Conservation (phyloP, 1,140 invertebrate species). For the Pectinophora gossypiella region DNA sequence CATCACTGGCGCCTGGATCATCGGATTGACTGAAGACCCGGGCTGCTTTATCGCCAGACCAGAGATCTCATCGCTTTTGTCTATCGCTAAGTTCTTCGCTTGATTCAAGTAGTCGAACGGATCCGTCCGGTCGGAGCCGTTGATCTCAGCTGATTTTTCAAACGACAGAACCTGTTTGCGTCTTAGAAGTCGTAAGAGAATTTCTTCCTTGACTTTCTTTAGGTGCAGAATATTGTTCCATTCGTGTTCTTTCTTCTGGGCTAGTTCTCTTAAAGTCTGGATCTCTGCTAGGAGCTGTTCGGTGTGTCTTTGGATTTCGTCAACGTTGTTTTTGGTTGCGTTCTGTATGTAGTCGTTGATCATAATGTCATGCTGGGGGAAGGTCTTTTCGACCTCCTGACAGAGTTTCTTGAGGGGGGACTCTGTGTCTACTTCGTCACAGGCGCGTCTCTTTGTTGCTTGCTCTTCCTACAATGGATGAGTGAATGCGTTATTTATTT, state of each 20-base stretch:
- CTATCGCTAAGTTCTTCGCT: constrained; percentile 61
- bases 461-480: constrained; percentile 54
- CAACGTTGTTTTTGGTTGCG: constrained; percentile 73
- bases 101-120: constrained; percentile 61
- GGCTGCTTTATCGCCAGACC: constrained; percentile 59
- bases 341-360: constrained; percentile 78
- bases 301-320: constrained; percentile 77
- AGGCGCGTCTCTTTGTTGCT: constrained; percentile 42
- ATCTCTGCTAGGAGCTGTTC: constrained; percentile 79
- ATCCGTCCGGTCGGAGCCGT: constrained; percentile 52
- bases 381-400: constrained; percentile 74
- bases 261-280: constrained; percentile 80
- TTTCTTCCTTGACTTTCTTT: constrained; percentile 89
- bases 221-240: constrained; percentile 88
- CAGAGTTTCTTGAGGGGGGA: constrained; percentile 72
- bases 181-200: constrained; percentile 80
- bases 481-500: too few relatives aligned
- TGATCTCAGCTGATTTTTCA: constrained; percentile 57
- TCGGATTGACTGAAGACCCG: constrained; percentile 38
- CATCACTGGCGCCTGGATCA: constrained; percentile 52
- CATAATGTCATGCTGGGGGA: constrained; percentile 75
- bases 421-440: constrained; percentile 58
- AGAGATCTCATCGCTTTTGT: constrained; percentile 69
- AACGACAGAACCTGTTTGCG: constrained; percentile 78
- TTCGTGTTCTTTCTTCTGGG: constrained; percentile 86